Base-by-base conservation (phyloP, 2,797 vertebrate genomes). In the Nyctibius grandis region DNA sequence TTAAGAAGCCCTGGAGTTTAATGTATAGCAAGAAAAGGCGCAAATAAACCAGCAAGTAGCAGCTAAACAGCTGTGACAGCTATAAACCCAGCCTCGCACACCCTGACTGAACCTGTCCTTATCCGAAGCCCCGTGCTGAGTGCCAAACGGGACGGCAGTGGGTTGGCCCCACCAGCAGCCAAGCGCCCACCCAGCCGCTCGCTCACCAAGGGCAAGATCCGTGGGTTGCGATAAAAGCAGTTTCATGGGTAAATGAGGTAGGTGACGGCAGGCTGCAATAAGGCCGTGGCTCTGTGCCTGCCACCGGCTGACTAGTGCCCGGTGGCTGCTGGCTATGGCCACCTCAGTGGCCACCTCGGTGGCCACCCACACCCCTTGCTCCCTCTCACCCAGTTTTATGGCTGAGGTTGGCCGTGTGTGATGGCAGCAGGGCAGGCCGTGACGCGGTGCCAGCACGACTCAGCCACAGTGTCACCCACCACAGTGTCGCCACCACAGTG, bases 101-200 rank as follows among this genome's bases (percentile, higher is more conserved):
- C 9, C 15, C 47, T 5, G 18, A 12, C 53, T 5, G 1, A 3
- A 15, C 0, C n/a, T 2, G 26, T 12, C 3, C 1, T 6, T 18
- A 26, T 3, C 9, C 6, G 6, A 10, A 19, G 28, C 15, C 44
- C 51, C n/a, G 18, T 0, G 1, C 29, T 5, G 16, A 28, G 11
- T 20, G 19, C 28, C 42, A 16, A 23, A 28, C n/a, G 22, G 47
- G 15, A 12, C 0, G 0, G 31, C 12, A 1, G 12, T 1, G 15
- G 25, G 12, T 10, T 10, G 45, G 10, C 10, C 42, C 15, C 21
- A 8, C 17, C 57, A 25, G 12, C 63, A 57, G 29, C n/a, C 44
- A 6, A 15, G 15, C 1, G 0, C 69, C 42, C 57, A 33, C 33
- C 45, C 67, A 59, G 31, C n/a, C 1, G 2, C 79, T 56, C 7